A percentile compares a stretch with the other conserved stretches of the same genome.
phyloP scores from a whole-genome alignment of 2,113 vertebrate genomes.

The Petrocephalus microphthalmus region DNA sequence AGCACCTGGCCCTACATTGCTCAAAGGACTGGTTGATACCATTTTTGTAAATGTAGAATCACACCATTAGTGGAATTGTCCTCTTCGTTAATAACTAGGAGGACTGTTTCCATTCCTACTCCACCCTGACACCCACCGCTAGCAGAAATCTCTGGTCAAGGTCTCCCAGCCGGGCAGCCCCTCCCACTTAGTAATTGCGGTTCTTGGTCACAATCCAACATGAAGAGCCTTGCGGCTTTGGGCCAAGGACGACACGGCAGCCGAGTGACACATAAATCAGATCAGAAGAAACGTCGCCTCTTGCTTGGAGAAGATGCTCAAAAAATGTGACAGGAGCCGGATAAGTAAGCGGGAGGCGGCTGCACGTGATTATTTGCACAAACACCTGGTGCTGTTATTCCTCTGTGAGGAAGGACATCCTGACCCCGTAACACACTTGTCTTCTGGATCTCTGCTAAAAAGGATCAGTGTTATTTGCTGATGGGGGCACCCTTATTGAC shows the following conservation, averaged over 20 bases:
- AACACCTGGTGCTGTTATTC: not conserved
- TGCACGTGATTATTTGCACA: not conserved
- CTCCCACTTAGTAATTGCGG: not conserved
- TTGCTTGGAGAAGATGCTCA: not conserved
- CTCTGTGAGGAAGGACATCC: not conserved
- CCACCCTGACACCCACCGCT: not conserved
- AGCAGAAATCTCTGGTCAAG: not conserved
- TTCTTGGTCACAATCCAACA: not conserved
- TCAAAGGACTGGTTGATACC: not conserved
- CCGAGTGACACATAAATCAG: constrained; percentile 1
- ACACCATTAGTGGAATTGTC: not conserved
- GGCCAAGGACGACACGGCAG: not conserved
- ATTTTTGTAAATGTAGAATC: not conserved
- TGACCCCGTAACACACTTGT: not conserved
- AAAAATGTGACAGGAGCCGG: not conserved
- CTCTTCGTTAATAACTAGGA: not conserved
- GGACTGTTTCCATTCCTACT: not conserved
- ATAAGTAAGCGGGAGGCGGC: not conserved
- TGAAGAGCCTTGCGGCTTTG: not conserved
- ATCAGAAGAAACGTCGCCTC: not conserved
- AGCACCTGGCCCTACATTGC: not conserved
- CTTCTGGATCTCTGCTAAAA: not conserved
- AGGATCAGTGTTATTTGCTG: not conserved
- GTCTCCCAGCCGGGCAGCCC: not conserved
- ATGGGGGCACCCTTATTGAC: not conserved